Percentiles rank a stretch among this genome's conserved stretches.
These are phyloP conservation scores for Emmelina monodactyla DNA, from an alignment of 2,888 invertebrate species.

Conservation along the genomic window DNA sequence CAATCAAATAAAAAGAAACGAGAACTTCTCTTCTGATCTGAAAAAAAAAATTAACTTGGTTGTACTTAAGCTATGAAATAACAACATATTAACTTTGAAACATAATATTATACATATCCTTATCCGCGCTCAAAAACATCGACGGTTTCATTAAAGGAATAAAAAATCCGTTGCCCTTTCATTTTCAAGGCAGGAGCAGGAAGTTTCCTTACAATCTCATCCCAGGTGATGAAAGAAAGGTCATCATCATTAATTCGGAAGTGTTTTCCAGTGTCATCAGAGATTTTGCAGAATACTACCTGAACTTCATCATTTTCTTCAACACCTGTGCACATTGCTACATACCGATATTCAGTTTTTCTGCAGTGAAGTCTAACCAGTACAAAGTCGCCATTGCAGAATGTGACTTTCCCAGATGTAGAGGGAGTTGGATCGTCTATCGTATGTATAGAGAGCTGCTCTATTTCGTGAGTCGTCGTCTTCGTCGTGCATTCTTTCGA, in stretches of 20 bases:
- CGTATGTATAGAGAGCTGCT: slow-evolving; percentile 10
- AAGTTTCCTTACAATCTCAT: slow-evolving; percentile 12
- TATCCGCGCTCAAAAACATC: slow-evolving; percentile 11
- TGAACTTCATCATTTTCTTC: slow-evolving; percentile 12
- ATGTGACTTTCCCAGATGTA: slow-evolving; percentile 10
- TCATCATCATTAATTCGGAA: slow-evolving; percentile 14
- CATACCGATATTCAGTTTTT: slow-evolving; percentile 13
- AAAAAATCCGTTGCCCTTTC: slow-evolving; percentile 12
- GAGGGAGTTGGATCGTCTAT: slow-evolving; percentile 8
- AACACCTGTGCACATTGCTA: slow-evolving; percentile 12
- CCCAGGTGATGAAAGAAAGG: slow-evolving; percentile 12
- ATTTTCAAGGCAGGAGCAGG: slow-evolving; percentile 12
- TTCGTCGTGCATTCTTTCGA: slow-evolving; percentile 10
- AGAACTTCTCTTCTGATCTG: slow-evolving; percentile 1
- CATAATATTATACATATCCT: slow-evolving; percentile 3
- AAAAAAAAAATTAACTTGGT: too few species aligned
- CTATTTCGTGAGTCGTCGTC: slow-evolving; percentile 11
- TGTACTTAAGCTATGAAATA: slow-evolving; percentile 3
- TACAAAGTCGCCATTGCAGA: slow-evolving; percentile 9
- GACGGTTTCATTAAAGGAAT: slow-evolving; percentile 10
- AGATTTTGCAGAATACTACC: slow-evolving; percentile 11
- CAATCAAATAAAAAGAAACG: slow-evolving; percentile 2
- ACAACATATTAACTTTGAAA: slow-evolving; percentile 8
- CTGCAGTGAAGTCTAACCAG: slow-evolving; percentile 8
- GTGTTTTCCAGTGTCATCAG: slow-evolving; percentile 12